phyloP scores from a whole-genome alignment of 2,797 vertebrate genomes.

The Myoxocephalus aenaeus region DNA sequence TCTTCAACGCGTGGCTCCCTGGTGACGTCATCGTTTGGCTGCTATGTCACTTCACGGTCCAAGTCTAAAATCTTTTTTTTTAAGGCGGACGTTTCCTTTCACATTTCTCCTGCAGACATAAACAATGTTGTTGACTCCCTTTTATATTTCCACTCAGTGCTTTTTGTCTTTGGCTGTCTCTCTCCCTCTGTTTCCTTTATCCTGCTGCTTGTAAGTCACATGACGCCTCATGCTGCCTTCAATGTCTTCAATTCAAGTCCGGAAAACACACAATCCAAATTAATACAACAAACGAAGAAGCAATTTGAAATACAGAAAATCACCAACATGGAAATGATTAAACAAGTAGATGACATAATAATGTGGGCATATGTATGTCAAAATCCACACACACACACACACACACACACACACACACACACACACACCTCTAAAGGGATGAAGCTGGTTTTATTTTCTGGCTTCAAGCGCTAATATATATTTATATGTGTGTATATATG shows the following conservation, averaged over 20 bases:
- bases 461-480: too few species aligned
- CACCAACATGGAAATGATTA: neutral
- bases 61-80: neutral
- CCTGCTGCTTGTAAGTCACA: constrained; percentile 43
- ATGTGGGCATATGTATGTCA: too few species aligned
- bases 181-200: constrained; percentile 46
- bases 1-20: neutral
- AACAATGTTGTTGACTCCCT: neutral
- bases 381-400: too few species aligned
- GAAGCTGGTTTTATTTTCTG: too few species aligned
- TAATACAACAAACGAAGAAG: neutral
- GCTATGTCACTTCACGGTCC: neutral
- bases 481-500: too few species aligned
- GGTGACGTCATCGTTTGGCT: neutral
- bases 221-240: constrained; percentile 48
- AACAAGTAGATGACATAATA: neutral
- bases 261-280: neutral
- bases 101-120: neutral
- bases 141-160: neutral
- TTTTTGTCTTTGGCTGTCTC: neutral
- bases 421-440: too few species aligned
- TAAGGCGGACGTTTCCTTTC: neutral
- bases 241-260: accelerated
- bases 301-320: neutral
- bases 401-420: too few species aligned